Percentiles rank a stretch among this genome's conserved stretches.
Evolutionary conservation across 2,888 invertebrate genomes (phyloP).

Genomic region (Cheilosia scutellata): DNA sequence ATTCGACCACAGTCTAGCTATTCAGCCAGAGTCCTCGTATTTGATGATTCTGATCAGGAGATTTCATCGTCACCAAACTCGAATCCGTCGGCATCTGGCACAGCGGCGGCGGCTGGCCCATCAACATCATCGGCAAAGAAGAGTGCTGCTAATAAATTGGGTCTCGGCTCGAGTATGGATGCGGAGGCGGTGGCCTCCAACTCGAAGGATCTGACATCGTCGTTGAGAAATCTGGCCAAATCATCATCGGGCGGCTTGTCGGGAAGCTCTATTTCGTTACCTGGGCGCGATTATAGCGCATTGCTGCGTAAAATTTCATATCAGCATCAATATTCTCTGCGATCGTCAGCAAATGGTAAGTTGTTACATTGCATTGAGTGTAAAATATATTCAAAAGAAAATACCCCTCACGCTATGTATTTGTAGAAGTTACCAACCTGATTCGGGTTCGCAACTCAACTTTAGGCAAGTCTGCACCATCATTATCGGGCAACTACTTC

Average conservation of each 20-base stretch:
- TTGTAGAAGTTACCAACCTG: constrained; percentile 87
- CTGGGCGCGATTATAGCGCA: constrained; percentile 81
- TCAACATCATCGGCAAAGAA: constrained; percentile 62
- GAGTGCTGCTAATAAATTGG: constrained; percentile 20
- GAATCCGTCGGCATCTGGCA: constrained; percentile 29
- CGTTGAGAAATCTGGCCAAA: constrained; percentile 80
- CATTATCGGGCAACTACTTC: constrained; percentile 90
- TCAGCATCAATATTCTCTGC: constrained; percentile 83
- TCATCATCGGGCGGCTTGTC: constrained; percentile 83
- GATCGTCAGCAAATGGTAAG: constrained; percentile 81
- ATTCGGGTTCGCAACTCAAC: constrained; percentile 94
- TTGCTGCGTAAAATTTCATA: constrained; percentile 83
- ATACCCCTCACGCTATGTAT: background rate
- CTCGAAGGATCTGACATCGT: constrained; percentile 78
- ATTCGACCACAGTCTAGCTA: constrained; percentile 86
- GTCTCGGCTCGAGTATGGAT: constrained; percentile 60
- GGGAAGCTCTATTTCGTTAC: constrained; percentile 82
- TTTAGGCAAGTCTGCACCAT: constrained; percentile 97
- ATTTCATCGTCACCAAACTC: constrained; percentile 44
- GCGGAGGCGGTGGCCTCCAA: constrained; percentile 79
- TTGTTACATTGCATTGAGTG: constrained; percentile 22
- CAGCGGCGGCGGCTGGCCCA: constrained; percentile 37
- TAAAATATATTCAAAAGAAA: too few relatives aligned
- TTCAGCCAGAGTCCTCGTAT: constrained; percentile 91
- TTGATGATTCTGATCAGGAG: constrained; percentile 89